Evolutionary conservation across 1,140 invertebrate species (phyloP).

Genomic region (Drosophila subpulchrella): DNA sequence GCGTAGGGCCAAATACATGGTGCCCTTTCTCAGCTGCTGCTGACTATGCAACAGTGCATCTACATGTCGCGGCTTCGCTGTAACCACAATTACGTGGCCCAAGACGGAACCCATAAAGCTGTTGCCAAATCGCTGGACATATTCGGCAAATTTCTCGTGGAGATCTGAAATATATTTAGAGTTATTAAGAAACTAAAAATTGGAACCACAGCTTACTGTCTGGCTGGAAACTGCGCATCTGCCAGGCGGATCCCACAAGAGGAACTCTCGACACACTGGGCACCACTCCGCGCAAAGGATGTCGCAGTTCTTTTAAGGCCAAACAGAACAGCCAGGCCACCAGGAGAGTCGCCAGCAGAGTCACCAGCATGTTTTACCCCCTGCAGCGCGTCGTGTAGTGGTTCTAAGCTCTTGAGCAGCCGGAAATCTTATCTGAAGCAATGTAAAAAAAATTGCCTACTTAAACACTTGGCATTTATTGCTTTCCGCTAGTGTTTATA

Average conservation of each 20-base stretch:
- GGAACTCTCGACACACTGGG: slow-evolving; percentile 66
- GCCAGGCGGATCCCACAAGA: slow-evolving; percentile 56
- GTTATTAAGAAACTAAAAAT: background rate
- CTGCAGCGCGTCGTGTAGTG: background rate
- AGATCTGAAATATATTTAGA: slow-evolving; percentile 37
- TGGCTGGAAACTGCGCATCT: slow-evolving; percentile 71
- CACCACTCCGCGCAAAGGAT: slow-evolving; percentile 41
- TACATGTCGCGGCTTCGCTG: slow-evolving; percentile 82
- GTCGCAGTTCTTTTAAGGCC: slow-evolving; percentile 51
- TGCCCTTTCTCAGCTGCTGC: slow-evolving; percentile 68
- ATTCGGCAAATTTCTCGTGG: slow-evolving; percentile 66
- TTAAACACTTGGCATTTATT: slow-evolving; percentile 19
- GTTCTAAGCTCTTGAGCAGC: background rate
- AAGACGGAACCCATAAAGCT: slow-evolving; percentile 87
- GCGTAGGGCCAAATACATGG: slow-evolving; percentile 80
- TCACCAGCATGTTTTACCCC: slow-evolving; percentile 16
- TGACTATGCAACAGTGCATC: slow-evolving; percentile 64
- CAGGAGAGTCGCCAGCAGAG: slow-evolving; percentile 21
- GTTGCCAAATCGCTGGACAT: slow-evolving; percentile 77
- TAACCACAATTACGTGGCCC: slow-evolving; percentile 76
- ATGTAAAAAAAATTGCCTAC: slow-evolving; percentile 1
- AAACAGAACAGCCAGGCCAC: slow-evolving; percentile 27
- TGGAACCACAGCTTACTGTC: slow-evolving; percentile 54
- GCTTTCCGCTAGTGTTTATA: slow-evolving; percentile 1
- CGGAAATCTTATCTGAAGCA: slow-evolving; percentile 17